Evolutionary conservation across 2,888 invertebrate species (phyloP).

Genomic region (Argynnis bischoffii): DNA sequence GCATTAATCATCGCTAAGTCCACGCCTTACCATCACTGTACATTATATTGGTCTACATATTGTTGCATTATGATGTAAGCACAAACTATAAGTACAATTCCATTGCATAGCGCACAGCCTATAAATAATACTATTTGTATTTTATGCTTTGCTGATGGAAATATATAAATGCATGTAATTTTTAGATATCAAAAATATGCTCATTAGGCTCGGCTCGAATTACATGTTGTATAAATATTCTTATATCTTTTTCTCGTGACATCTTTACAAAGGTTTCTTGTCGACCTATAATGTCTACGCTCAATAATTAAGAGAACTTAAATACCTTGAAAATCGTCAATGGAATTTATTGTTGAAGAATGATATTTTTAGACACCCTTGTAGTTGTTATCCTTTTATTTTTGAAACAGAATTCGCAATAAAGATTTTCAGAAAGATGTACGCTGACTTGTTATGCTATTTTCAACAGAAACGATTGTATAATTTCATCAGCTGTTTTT

Average conservation of each 20-base stretch:
- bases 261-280: constrained; percentile 46
- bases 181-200: constrained; percentile 46
- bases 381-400: constrained; percentile 62
- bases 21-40: constrained; percentile 13
- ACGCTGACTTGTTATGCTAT: constrained; percentile 47
- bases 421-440: constrained; percentile 58
- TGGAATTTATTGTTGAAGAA: constrained; percentile 66
- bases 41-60: constrained; percentile 16
- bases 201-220: constrained; percentile 66
- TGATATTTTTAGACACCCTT: constrained; percentile 79
- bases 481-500: constrained; percentile 58
- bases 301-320: constrained; percentile 56
- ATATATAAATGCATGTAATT: constrained; percentile 22
- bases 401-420: constrained; percentile 55
- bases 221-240: constrained; percentile 52
- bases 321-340: constrained; percentile 50
- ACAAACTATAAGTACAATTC: constrained; percentile 30
- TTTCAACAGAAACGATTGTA: constrained; percentile 46
- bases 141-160: constrained; percentile 26
- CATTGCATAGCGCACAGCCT: constrained; percentile 29
- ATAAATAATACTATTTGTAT: constrained; percentile 19
- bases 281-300: constrained; percentile 57
- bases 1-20: constrained; percentile 21
- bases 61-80: constrained; percentile 26
- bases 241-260: constrained; percentile 55